Conservation (phyloP, 1,140 invertebrate genomes). For the Sitobion miscanthi region DNA sequence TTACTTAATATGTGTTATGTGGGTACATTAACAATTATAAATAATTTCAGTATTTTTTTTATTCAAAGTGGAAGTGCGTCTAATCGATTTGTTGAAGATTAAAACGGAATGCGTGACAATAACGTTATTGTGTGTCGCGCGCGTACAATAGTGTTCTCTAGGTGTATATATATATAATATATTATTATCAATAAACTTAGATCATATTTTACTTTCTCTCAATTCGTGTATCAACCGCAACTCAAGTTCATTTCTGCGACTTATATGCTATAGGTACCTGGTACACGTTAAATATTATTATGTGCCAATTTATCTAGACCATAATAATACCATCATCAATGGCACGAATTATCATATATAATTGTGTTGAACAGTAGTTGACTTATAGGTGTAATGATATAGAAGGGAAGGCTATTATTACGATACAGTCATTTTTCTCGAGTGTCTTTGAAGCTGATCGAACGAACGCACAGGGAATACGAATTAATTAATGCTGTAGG, state of each 20-base stretch:
- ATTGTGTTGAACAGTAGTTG: neutral
- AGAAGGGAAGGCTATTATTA: neutral
- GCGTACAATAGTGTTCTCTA: neutral
- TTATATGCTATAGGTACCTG: neutral
- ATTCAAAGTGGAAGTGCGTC: neutral
- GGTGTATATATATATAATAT: neutral
- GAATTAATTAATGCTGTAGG: neutral
- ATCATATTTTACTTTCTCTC: conserved; percentile 12
- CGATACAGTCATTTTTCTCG: neutral
- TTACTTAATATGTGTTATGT: neutral
- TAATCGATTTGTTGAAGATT: conserved; percentile 18
- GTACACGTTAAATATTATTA: conserved; percentile 7
- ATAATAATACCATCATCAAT: neutral
- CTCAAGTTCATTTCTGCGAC: conserved; percentile 10
- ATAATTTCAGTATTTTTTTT: neutral
- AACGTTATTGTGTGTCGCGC: neutral
- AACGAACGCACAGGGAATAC: neutral
- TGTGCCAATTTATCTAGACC: neutral
- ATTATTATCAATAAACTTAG: neutral
- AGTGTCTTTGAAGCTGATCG: neutral
- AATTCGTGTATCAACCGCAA: neutral
- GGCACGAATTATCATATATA: conserved; percentile 34
- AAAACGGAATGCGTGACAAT: conserved; percentile 28
- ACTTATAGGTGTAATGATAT: neutral
- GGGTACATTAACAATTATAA: neutral